phyloP scores from a whole-genome alignment of 2,888 invertebrate species.

The Norana najaformis region DNA sequence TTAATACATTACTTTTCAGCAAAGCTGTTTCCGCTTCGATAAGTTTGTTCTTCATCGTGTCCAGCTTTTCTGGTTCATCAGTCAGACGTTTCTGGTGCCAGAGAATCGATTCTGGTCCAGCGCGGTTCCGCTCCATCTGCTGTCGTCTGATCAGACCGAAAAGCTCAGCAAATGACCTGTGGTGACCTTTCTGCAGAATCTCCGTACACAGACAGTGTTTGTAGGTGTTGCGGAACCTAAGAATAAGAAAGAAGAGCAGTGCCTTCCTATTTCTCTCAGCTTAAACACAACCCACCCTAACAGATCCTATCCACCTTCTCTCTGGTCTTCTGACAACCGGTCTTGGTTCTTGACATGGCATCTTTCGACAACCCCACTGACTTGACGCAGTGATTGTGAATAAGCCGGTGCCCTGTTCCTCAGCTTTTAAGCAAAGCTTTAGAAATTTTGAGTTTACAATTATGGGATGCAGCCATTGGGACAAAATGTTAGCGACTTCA shows the following conservation, averaged over 20 bases:
- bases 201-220: conserved; percentile 61
- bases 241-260: background rate
- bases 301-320: too few relatives aligned
- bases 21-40: conserved; percentile 55
- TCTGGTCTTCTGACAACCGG: too few relatives aligned
- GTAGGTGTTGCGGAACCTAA: conserved; percentile 56
- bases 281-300: too few relatives aligned
- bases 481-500: too few relatives aligned
- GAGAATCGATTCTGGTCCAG: conserved; percentile 59
- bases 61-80: conserved; percentile 58
- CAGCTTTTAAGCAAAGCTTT: too few relatives aligned
- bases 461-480: too few relatives aligned
- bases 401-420: too few relatives aligned
- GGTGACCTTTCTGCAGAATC: conserved; percentile 60
- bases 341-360: too few relatives aligned
- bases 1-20: conserved; percentile 51
- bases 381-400: too few relatives aligned
- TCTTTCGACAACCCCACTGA: too few relatives aligned
- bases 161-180: conserved; percentile 59
- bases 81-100: conserved; percentile 57
- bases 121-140: conserved; percentile 51
- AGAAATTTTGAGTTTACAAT: too few relatives aligned
- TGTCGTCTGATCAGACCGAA: conserved; percentile 58
- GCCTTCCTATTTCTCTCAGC: too few relatives aligned
- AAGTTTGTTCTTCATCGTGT: conserved; percentile 54